Conservation (phyloP, 1,140 invertebrate genomes). For the Hyles vespertilio region DNA sequence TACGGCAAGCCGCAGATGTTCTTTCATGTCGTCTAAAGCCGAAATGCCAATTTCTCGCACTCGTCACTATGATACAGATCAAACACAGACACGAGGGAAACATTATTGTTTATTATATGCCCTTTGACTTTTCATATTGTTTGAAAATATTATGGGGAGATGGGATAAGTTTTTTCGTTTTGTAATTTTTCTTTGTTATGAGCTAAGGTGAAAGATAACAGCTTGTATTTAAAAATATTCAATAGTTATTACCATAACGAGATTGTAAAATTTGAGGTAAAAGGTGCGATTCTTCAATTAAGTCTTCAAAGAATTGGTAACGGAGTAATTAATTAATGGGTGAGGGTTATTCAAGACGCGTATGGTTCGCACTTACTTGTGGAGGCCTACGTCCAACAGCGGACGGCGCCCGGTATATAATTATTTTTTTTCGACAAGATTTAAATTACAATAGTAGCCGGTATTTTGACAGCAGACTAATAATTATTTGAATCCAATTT, state of each 20-base stretch:
- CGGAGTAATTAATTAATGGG: neutral
- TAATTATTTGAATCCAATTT: too few species aligned
- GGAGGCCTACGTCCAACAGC: too few species aligned
- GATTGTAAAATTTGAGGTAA: too few species aligned
- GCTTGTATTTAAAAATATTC: neutral
- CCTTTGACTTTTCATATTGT: conserved; percentile 16
- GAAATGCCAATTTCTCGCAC: conserved; percentile 5
- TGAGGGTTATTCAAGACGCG: neutral
- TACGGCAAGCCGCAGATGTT: too few species aligned
- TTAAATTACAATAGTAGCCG: too few species aligned
- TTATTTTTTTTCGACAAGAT: too few species aligned
- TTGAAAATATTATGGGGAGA: neutral
- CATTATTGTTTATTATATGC: conserved; percentile 10
- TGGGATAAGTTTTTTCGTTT: conserved; percentile 3
- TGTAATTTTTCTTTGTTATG: neutral
- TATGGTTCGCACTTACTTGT: too few species aligned
- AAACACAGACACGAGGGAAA: conserved; percentile 7
- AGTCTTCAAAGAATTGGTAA: too few species aligned
- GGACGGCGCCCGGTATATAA: too few species aligned
- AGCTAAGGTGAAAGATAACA: neutral
- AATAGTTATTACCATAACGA: too few species aligned
- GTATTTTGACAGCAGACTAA: too few species aligned
- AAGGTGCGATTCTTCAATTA: too few species aligned
- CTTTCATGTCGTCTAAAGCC: neutral
- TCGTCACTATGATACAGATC: conserved; percentile 7